Conservation (phyloP, 2,888 invertebrate genomes). For the Odiellus spinosus region DNA sequence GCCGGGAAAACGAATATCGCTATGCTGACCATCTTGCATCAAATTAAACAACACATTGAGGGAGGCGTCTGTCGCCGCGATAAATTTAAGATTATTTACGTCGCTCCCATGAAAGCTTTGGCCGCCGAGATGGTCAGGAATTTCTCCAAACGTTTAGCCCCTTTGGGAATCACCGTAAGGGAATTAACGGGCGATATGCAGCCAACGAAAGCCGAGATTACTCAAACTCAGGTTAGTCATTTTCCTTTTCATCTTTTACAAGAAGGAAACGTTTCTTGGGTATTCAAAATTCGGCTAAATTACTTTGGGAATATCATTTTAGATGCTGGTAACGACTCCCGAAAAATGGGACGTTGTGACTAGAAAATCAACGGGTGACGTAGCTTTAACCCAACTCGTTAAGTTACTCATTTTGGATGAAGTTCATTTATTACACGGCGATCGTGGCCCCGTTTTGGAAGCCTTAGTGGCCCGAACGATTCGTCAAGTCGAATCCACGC, state of each 20-base stretch:
- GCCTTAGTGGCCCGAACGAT: conserved; percentile 89
- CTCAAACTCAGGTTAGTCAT: conserved; percentile 56
- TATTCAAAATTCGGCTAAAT: too few species aligned
- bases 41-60: conserved; percentile 67
- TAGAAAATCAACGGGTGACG: conserved; percentile 67
- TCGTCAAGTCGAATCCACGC: conserved; percentile 74
- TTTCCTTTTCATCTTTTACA: background rate
- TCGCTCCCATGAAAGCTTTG: conserved; percentile 98
- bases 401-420: conserved; percentile 91
- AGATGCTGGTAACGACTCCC: conserved; percentile 92
- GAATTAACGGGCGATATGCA: conserved; percentile 99
- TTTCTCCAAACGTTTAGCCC: conserved; percentile 63
- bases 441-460: conserved; percentile 93
- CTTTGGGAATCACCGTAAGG: conserved; percentile 63
- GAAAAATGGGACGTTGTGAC: conserved; percentile 99
- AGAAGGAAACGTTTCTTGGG: too few species aligned
- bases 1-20: conserved; percentile 99
- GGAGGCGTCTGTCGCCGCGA: conserved; percentile 63
- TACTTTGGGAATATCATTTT: too few species aligned
- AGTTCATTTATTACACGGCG: conserved; percentile 82
- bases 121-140: conserved; percentile 96
- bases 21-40: conserved; percentile 75
- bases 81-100: conserved; percentile 93
- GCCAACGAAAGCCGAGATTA: conserved; percentile 79
- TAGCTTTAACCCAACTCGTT: conserved; percentile 73